Percentiles rank a stretch among this genome's conserved stretches.
phyloP scores from a whole-genome alignment of 1,140 invertebrate genomes.

The Ladona fulva region DNA sequence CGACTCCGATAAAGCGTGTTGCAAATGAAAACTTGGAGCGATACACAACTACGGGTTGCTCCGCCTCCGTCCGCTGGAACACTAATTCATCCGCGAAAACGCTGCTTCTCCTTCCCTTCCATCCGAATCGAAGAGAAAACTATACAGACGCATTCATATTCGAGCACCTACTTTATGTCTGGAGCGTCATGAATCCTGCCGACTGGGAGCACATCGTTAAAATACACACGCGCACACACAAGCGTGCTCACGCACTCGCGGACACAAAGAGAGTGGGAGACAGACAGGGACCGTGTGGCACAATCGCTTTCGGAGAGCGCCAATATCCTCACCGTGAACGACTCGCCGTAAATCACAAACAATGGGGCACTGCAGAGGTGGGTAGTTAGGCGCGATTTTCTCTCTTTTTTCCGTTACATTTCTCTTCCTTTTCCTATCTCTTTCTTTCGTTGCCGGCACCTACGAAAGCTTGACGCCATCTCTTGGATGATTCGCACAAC shows the following conservation, averaged over 20 bases:
- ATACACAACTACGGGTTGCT: too few relatives aligned
- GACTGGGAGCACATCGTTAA: neutral
- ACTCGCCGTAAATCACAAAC: neutral
- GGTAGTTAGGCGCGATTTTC: neutral
- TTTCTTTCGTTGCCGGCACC: neutral
- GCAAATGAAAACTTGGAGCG: too few relatives aligned
- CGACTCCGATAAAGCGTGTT: too few relatives aligned
- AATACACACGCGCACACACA: neutral
- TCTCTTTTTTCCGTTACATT: neutral
- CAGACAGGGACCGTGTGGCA: neutral
- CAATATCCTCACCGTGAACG: neutral
- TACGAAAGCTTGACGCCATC: neutral
- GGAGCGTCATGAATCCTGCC: neutral
- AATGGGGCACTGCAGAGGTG: neutral
- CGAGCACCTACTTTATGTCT: neutral
- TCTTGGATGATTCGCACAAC: neutral
- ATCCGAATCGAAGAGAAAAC: neutral
- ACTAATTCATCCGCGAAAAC: neutral
- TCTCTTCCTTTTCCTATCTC: neutral
- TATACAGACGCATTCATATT: neutral
- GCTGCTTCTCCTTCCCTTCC: neutral
- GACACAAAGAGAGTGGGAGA: neutral
- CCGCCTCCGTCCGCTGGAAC: neutral
- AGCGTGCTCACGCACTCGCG: neutral
- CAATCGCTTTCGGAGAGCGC: neutral